Evolutionary conservation across 2,888 invertebrate species (phyloP).

Genomic region (Rosalia funebris): DNA sequence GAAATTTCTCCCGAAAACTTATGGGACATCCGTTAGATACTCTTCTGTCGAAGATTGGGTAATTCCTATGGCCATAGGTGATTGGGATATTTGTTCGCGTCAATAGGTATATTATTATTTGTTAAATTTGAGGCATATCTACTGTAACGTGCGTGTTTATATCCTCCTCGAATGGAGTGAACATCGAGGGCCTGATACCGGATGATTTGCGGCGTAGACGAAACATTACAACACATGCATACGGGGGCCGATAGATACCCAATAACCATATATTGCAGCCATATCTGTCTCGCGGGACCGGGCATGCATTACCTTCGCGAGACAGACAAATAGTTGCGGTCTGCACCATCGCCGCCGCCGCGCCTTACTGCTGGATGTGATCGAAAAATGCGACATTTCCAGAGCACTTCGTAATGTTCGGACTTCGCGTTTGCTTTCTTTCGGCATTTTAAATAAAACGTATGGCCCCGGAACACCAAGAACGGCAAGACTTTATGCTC

Average conservation of each 20-base stretch:
- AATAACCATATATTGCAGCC: slow-evolving; percentile 62
- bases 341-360: slow-evolving; percentile 6
- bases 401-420: slow-evolving; percentile 1
- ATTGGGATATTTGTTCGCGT: too few relatives aligned
- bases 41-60: too few relatives aligned
- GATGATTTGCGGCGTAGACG: slow-evolving; percentile 56
- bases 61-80: too few relatives aligned
- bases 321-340: slow-evolving; percentile 58
- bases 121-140: too few relatives aligned
- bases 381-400: slow-evolving; percentile 23
- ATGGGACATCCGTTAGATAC: too few relatives aligned
- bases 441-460: slow-evolving; percentile 38
- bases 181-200: slow-evolving; percentile 47
- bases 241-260: slow-evolving; percentile 59
- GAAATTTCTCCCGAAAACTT: too few relatives aligned
- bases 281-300: slow-evolving; percentile 60
- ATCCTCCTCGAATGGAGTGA: not conserved
- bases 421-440: slow-evolving; percentile 6
- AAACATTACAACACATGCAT: slow-evolving; percentile 56
- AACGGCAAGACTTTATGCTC: slow-evolving; percentile 44
- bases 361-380: not conserved
- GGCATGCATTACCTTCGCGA: slow-evolving; percentile 56
- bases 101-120: too few relatives aligned
- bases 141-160: not conserved
- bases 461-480: slow-evolving; percentile 38